phyloP scores from a whole-genome alignment of 2,888 invertebrate species.

The Noctuana brunneofusca region DNA sequence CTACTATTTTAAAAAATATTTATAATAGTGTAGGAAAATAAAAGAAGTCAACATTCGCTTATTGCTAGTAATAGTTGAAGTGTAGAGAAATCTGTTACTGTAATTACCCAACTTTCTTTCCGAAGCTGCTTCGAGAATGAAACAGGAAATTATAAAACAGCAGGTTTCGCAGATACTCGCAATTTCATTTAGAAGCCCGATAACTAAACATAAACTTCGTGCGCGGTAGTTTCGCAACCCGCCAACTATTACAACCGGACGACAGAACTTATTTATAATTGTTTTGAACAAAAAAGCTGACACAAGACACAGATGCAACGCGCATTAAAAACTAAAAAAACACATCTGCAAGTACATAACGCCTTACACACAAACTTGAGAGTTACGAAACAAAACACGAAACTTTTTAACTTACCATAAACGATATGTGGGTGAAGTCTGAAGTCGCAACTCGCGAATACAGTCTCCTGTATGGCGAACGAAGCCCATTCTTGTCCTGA shows the following conservation, averaged over 20 bases:
- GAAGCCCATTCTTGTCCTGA: slow-evolving; percentile 71
- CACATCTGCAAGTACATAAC: slow-evolving; percentile 35
- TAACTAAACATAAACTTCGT: slow-evolving; percentile 8
- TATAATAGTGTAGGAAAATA: no score
- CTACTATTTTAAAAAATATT: no score
- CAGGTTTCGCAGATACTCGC: slow-evolving; percentile 22
- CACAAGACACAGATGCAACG: slow-evolving; percentile 35
- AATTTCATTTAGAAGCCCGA: slow-evolving; percentile 23
- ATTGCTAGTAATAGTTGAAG: background rate
- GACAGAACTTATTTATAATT: slow-evolving; percentile 3
- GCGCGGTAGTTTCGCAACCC: slow-evolving; percentile 30
- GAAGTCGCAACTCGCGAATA: slow-evolving; percentile 64
- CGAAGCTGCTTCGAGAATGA: slow-evolving; percentile 16
- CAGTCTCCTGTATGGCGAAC: slow-evolving; percentile 60
- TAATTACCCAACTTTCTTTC: slow-evolving; percentile 33
- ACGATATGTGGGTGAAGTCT: slow-evolving; percentile 77
- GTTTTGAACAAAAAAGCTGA: slow-evolving; percentile 30
- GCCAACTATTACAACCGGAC: slow-evolving; percentile 16
- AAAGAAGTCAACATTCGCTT: background rate
- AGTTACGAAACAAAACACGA: slow-evolving; percentile 75
- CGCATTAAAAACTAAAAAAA: slow-evolving; percentile 36
- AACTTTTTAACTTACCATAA: slow-evolving; percentile 79
- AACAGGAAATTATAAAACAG: slow-evolving; percentile 33
- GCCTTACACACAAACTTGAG: slow-evolving; percentile 50
- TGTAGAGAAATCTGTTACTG: slow-evolving; percentile 10